Percentiles rank a stretch among this genome's conserved stretches.
phyloP scores from a whole-genome alignment of 37 sponge, comb jelly and placozoan genomes.

The Spongilla lacustris region DNA sequence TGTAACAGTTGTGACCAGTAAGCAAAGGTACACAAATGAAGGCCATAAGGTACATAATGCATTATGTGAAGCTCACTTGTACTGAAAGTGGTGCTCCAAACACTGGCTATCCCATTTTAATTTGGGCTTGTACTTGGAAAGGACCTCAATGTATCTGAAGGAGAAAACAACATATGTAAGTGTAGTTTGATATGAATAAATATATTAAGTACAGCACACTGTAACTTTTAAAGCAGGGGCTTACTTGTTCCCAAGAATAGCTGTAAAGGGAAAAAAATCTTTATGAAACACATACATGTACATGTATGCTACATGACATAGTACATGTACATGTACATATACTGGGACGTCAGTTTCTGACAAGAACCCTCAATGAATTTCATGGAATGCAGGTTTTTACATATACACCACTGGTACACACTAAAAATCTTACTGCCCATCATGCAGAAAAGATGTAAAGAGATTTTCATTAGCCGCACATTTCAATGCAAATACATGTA shows the following conservation, averaged over 20 bases:
- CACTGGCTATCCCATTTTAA: conserved; percentile 89
- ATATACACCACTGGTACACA: no score
- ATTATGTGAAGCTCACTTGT: conserved; percentile 57
- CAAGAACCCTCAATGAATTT: no score
- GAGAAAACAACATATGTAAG: neutral
- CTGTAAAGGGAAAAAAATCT: conserved; percentile 1
- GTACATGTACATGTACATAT: neutral
- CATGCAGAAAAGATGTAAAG: no score
- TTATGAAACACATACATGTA: neutral
- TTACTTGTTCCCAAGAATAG: conserved; percentile 45
- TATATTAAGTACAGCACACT: no score
- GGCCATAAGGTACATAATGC: neutral
- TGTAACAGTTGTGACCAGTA: neutral
- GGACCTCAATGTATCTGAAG: conserved; percentile 77
- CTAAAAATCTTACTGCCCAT: no score
- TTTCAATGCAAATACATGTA: no score
- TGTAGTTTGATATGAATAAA: neutral
- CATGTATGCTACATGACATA: neutral
- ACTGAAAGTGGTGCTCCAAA: conserved; percentile 87
- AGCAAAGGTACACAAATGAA: neutral
- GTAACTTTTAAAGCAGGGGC: neutral
- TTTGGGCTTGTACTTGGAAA: conserved; percentile 86
- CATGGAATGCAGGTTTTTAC: no score
- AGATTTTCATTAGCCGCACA: no score
- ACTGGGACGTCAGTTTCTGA: no score